Base-by-base conservation (phyloP, 2,888 invertebrate species). In the Parnassius apollo region DNA sequence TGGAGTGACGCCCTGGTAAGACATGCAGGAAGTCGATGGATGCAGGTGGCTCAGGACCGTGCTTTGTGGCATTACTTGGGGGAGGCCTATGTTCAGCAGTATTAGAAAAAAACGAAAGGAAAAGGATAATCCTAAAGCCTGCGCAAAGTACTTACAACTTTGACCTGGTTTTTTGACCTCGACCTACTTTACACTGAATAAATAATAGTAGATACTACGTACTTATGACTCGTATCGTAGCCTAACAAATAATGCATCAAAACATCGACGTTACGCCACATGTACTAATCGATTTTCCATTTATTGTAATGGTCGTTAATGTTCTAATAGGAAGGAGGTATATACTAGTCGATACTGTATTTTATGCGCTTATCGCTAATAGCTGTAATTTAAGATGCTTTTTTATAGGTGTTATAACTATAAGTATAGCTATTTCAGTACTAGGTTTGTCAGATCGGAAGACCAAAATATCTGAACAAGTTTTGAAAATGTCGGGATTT, bases 121-220 rank as follows among this genome's bases (percentile, higher is more conserved):
- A 77, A 77, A 76, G 75, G 66, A 56, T 59, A 59, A 56, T 56
- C 62, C 69, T 64, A 69, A 68, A 72, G 75, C 73, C 74, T 80
- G 80, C 82, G 81, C 81, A 75, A 71, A 71, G 66, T 56, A 62
- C 18, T 1, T 18, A 18, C 78, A 88, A 87, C 90, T 87, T 89
- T 90, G 90, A 89, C 90, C 90, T 69, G 82, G 75, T 84, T 88
- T 66, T 71, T 71, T 81, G 87, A 89, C 90, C 89, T 85, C 85
- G 81, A 80, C 80, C 81, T 18, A 18, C 18, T 18, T 18, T 18
- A 18, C 18, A 18, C 18, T 1, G 18, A 18, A 18, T 18, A 18
- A 18, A 18, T 18, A 18, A 18, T 18, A 18, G 18, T 18, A 18
- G 18, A 75, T 63, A 63, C 65, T 61, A 64, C 60, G 62, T 61